Evolutionary conservation across 2,797 vertebrate genomes (phyloP), one percentile per base, ranked within the genome.

Genomic region (Poecile montanus): DNA sequence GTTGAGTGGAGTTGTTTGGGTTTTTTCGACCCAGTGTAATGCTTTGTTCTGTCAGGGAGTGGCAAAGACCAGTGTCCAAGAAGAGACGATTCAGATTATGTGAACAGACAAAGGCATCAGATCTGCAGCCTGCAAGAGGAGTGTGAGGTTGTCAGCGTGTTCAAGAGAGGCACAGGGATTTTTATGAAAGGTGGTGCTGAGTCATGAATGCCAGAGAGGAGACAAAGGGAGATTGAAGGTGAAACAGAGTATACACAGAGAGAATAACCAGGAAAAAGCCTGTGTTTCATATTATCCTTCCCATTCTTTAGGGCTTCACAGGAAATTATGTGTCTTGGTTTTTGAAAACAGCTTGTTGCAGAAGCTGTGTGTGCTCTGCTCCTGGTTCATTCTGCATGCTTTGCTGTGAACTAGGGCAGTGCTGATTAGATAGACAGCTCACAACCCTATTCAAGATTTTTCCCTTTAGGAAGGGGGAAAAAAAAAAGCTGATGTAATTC

Each of bases 401-500:
- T 61, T 42, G 27, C 75, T 76, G 38, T 48, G 77, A 86, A 85
- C 38, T 68, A 62, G 61, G 88, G 75, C 87, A 78, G 40, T 21
- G 44, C n/a, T 93, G 84, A 88, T 88, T 95, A 85, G 78, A 94
- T 68, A 91, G 78, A 77, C 79, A 92, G 57, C 58, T 79, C 53
- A 63, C 74, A 76, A 87, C 67, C 56, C 32, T 42, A 32, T 74
- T 93, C 30, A 56, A 61, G 48, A 72, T 56, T 91, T 88, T 85
- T 85, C 71, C 85, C 68, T 57, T 56, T 51, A 70, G 70, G 53
- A 23, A 50, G 36, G 32, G 18, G 20, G 32, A 61, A 66, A 76
- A 34, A 58, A 75, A 77, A 76, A 47, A 61, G 54, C 85, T 93
- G 70, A 95, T 89, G 94, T 95, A 96, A 96, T 95, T 94, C 91